Evolutionary conservation across 1,140 invertebrate species (phyloP).

Genomic region (Hetaerina americana): DNA sequence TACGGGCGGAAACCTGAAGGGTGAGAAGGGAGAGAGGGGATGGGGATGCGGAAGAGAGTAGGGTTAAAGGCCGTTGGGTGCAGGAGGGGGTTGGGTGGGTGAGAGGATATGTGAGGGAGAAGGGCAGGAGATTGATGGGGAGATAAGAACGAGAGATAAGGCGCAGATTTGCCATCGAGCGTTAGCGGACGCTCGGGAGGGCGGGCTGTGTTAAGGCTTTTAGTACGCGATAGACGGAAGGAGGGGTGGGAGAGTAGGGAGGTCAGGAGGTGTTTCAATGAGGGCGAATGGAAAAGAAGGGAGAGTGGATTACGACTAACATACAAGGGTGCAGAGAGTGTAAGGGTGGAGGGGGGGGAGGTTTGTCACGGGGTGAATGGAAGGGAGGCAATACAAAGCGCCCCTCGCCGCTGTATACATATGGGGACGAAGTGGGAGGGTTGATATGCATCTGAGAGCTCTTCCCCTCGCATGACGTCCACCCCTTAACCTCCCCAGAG

Average conservation of each 20-base stretch:
- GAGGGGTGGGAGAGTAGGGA: no score
- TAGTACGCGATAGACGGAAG: neutral
- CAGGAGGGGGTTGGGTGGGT: no score
- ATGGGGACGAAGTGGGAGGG: no score
- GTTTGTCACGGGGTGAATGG: neutral
- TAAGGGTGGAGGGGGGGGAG: neutral
- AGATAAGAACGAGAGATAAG: neutral
- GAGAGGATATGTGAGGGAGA: neutral
- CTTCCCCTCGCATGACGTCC: neutral
- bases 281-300: no score
- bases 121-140: neutral
- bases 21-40: no score
- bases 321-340: no score
- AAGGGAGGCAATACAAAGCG: neutral
- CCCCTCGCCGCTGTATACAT: no score
- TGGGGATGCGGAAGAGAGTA: no score
- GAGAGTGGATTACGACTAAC: no score
- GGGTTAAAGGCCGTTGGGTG: no score
- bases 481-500: neutral
- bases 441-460: neutral
- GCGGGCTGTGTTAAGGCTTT: neutral
- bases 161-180: neutral
- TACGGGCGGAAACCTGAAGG: no score
- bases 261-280: neutral
- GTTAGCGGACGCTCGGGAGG: neutral